Evolutionary conservation across 2,888 invertebrate genomes (phyloP), one percentile per base, ranked within the genome.

Genomic region (Trachelus iudaicus): DNA sequence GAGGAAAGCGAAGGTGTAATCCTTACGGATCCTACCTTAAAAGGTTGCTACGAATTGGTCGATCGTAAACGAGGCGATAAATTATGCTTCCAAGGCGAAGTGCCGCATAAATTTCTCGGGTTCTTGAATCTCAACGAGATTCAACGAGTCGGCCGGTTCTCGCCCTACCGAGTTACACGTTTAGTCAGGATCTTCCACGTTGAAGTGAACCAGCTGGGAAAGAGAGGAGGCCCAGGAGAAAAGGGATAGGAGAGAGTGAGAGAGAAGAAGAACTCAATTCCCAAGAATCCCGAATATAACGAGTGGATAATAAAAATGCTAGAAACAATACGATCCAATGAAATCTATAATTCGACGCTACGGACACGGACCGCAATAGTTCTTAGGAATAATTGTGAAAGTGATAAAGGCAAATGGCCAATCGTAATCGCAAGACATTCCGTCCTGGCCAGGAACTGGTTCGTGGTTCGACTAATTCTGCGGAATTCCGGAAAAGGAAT

Each of bases 61-160:
- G 56, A 56, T 56, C 56, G 56, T 56, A 56, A 56, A 56, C 56
- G 56, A 56, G 71, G 71, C 33, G 71, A 71, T 71, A 71, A 71
- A 71, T 71, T 71, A 71, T 71, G 71, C 23, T 34, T 31, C 71
- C 71, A 34, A 71, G 71, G 31, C 33, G 71, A 31, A 71, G 71
- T 34, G 71, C 13, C 71, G 71, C 71, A 71, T 71, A 71, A 71
- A 71, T 71, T 33, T 33, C 33, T 34, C 13, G 34, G 71, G 34
- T 71, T 34, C 71, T 71, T 71, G 71, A 71, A 71, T 71, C 56
- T 56, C 56, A 56, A 56, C 23, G 56, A 56, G 56, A 56, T 56
- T 56, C 56, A 56, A 56, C 56, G 56, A 56, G 56, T 23, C 56
- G 56, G 56, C 23, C 56, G 56, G 56, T 23, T 56, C 56, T 23